phyloP scores from a whole-genome alignment of 2,113 vertebrate genomes.

The Gyps fulvus region DNA sequence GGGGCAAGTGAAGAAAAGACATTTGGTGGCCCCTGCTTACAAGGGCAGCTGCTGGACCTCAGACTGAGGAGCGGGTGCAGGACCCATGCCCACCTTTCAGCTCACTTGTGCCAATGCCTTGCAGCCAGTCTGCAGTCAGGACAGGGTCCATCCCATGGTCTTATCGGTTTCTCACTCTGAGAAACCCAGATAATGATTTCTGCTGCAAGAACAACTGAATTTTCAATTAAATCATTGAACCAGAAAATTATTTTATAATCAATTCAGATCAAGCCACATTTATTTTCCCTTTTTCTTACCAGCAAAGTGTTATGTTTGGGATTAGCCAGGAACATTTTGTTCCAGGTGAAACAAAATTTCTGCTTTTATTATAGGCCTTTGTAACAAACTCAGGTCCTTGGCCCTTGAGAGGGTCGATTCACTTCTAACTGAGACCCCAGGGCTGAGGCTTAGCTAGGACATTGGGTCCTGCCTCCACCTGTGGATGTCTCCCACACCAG shows the following conservation, averaged over 20 bases:
- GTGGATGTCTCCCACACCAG: accelerated
- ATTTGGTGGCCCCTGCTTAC: background rate
- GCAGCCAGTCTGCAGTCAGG: background rate
- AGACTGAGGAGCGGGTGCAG: background rate
- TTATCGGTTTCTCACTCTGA: background rate
- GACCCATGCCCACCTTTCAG: background rate
- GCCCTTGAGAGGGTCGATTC: background rate
- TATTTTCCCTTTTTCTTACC: background rate
- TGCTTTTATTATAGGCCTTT: background rate
- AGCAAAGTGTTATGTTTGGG: background rate
- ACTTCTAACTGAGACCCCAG: background rate
- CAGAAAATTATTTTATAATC: background rate
- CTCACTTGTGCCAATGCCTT: background rate
- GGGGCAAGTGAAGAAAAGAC: background rate
- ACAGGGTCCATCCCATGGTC: background rate
- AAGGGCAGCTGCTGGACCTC: background rate
- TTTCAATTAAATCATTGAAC: background rate
- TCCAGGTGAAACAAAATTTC: background rate
- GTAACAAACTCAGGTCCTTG: background rate
- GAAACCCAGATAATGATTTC: background rate
- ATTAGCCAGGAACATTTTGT: background rate
- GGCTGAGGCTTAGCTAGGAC: background rate
- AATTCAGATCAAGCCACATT: background rate
- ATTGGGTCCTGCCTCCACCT: background rate
- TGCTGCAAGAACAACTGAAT: background rate